Percentiles rank a stretch among this genome's conserved stretches.
These are phyloP conservation scores for Listronotus oregonensis DNA, from an alignment of 1,140 invertebrate species.

Conservation along the genomic window DNA sequence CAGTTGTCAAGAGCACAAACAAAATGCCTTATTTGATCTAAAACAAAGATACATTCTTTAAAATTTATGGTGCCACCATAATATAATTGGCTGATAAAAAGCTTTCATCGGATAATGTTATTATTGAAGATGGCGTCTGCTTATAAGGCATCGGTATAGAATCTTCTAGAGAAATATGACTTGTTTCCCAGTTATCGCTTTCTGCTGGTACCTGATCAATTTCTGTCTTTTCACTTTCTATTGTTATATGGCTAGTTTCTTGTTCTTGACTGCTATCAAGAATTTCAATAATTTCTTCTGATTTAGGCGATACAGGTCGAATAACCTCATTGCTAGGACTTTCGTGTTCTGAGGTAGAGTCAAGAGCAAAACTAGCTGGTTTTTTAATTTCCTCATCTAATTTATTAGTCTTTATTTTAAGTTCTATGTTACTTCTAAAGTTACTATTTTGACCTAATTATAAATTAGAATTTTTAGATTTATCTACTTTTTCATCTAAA, in stretches of 20 bases:
- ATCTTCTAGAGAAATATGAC: background rate
- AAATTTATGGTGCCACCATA: too few species aligned
- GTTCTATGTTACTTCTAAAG: too few species aligned
- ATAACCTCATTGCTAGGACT: too few species aligned
- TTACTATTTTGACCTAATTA: too few species aligned
- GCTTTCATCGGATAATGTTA: background rate
- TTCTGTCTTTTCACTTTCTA: background rate
- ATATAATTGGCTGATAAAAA: constrained; percentile 2
- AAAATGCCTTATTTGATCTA: too few species aligned
- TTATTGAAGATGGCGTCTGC: background rate
- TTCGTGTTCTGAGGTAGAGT: too few species aligned
- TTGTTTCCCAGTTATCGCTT: background rate
- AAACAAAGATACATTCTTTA: too few species aligned
- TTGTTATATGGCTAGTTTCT: background rate
- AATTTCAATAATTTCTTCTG: background rate
- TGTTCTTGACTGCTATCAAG: background rate
- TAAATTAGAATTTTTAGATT: constrained; percentile 1
- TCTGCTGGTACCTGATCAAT: background rate
- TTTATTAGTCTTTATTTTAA: too few species aligned
- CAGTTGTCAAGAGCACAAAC: too few species aligned
- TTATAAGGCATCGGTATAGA: background rate
- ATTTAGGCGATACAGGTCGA: too few species aligned
- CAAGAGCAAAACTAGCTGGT: background rate
- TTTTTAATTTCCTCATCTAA: constrained; percentile 3
- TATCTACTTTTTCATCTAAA: constrained; percentile 8